phyloP scores from a whole-genome alignment of 2,113 vertebrate genomes.

The Glaucomys volans region DNA sequence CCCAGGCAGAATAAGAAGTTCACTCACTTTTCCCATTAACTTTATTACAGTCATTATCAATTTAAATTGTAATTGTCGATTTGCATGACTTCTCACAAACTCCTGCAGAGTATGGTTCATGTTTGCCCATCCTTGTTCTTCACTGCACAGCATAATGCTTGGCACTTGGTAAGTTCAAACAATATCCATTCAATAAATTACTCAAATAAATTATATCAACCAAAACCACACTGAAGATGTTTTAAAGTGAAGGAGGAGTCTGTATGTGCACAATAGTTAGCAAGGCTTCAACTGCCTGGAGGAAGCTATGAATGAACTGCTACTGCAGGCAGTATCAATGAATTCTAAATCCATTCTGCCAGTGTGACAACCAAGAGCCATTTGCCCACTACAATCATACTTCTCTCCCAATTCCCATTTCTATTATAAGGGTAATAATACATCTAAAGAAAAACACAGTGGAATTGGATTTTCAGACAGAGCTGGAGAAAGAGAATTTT shows the following conservation, averaged over 20 bases:
- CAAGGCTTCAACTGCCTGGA: background rate
- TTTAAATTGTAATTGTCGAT: background rate
- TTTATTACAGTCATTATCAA: background rate
- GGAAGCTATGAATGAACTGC: background rate
- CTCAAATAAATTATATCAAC: background rate
- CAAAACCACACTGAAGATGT: background rate
- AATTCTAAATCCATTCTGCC: background rate
- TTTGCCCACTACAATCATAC: background rate
- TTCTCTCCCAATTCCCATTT: background rate
- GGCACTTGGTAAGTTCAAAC: background rate
- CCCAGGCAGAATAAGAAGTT: background rate
- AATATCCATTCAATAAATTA: background rate
- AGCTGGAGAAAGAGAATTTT: background rate
- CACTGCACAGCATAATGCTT: background rate
- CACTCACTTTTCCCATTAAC: background rate
- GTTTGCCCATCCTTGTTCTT: background rate
- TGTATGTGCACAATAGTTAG: background rate
- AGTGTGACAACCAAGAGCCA: background rate
- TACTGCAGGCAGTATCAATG: background rate
- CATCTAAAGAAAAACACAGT: background rate
- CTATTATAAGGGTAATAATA: slow-evolving; percentile 20
- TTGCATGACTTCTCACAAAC: background rate
- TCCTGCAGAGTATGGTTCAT: background rate
- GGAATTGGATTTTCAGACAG: background rate
- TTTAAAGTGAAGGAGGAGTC: background rate